Evolutionary conservation across 2,888 invertebrate species (phyloP), one percentile per base, ranked within the genome.

Genomic region (Eristalinus aeneus): DNA sequence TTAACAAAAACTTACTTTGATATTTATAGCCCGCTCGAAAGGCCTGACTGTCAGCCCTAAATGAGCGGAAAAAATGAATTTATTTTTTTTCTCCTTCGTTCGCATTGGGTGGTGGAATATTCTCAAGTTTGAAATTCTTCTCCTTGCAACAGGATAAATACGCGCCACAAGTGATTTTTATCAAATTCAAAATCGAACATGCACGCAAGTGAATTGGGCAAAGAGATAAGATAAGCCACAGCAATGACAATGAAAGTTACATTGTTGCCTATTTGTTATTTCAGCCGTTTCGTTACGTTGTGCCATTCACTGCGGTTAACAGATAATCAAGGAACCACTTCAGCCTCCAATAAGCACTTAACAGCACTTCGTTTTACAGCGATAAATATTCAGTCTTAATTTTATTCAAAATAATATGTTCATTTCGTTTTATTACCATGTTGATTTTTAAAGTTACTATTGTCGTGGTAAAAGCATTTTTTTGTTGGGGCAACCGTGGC

Each of bases 1-100:
- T 74, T 78, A 56, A 34, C 34, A 46, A 77, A 65, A 78, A 78
- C 73, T 83, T 58, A 77, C 78, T 78, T 61, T 53, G 83, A 72
- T 83, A 83, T 83, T 83, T 69, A 78, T 83, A 83, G 78, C 78
- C 64, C 69, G n/a, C 36, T 69, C 23, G 73, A 78, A 64, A 53
- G 20, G 64, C 69, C 64, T 53, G 73, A 78, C 69, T 64, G 69
- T 69, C 69, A 53, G 73, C 83, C 69, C 74, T 64, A 64, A 78
- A 69, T 56, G 32, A 46, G 16, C 61, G 27, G 64, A 58, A 34
- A 53, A 76, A 75, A 76, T n/a, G 53, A 16, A 61, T 34, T 27
- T 23, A 10, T 10, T 56, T 76, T 76, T 68, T 53, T 75, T 10
- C 69, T 16, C 46, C 22, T 63, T 22, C 22, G 22, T 27, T 20